Evolutionary conservation across 2,113 vertebrate genomes (phyloP), one percentile per base, ranked within the genome.

Genomic region (Percina caprodes): DNA sequence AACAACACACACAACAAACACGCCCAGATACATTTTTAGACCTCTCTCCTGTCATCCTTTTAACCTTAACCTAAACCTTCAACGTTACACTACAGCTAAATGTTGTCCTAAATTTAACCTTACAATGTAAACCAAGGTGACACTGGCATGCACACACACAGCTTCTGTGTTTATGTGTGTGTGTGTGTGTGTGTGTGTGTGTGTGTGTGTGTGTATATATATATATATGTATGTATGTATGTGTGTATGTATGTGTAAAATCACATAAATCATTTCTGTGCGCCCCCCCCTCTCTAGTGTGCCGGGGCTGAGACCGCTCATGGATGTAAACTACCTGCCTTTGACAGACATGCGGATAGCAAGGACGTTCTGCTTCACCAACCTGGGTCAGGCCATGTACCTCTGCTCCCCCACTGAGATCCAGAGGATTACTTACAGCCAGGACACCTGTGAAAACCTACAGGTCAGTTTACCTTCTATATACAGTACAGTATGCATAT

Each of bases 311-410:
- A 97, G 98, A 93, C 98, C 98, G 2, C 92, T 99, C 69, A 90
- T 99, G 96, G 98, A 99, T 91, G 97, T 99, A 42, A 99, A 98
- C 95, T 99, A 99, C 93, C 93, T 99, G 94, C 98, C 98, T 24
- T 95, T 99, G 86, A 99, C 98, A 63, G 98, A 99, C 88, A 99
- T 99, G 98, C 94, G 98, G 91, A 99, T 99, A 97, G 98, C 98
- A 82, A 96, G 98, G 90, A 99, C 98, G 0, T 99, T 99, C 96
- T 99, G 98, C 94, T 99, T 99, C 94, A 97, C 97, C 83, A 98
- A 99, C 94, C 96, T 99, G 16, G 98, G 98, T 80, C 98, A 99
- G 94, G 98, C 98, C 23, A 96, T 98, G 88, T 99, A 99, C 85
- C 96, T 99, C 80, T 97, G 97, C 80, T 99, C 98, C 75, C 97